Evolutionary conservation across 2,888 invertebrate genomes (phyloP).

Genomic region (Mesorhabditis spiculigera): DNA sequence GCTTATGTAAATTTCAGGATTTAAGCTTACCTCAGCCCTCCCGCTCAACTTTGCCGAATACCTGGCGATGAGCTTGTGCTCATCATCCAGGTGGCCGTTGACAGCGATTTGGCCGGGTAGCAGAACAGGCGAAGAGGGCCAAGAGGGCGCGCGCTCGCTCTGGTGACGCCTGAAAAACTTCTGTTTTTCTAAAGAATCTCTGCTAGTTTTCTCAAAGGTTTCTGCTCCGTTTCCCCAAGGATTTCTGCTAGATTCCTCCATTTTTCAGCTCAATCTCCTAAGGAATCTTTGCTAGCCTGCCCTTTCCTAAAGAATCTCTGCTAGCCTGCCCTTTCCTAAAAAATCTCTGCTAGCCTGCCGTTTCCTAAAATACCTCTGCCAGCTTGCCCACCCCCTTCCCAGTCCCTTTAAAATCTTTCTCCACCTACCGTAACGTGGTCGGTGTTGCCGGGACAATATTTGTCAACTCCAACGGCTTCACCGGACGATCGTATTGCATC

Average conservation of each 20-base stretch:
- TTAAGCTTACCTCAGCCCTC: slow-evolving; percentile 47
- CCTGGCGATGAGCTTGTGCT: slow-evolving; percentile 80
- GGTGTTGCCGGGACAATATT: slow-evolving; percentile 82
- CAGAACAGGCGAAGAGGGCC: slow-evolving; percentile 33
- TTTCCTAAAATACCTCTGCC: too few relatives aligned
- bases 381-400: too few relatives aligned
- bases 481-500: slow-evolving; percentile 66
- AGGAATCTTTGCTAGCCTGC: too few relatives aligned
- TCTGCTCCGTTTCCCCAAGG: too few relatives aligned
- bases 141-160: slow-evolving; percentile 16
- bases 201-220: too few relatives aligned
- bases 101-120: slow-evolving; percentile 53
- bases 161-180: slow-evolving; percentile 29
- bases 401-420: slow-evolving; percentile 20
- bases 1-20: background rate
- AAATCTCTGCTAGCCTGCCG: too few relatives aligned
- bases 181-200: too few relatives aligned
- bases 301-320: too few relatives aligned
- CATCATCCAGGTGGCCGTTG: slow-evolving; percentile 51
- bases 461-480: slow-evolving; percentile 86
- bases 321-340: too few relatives aligned
- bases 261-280: too few relatives aligned
- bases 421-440: slow-evolving; percentile 34
- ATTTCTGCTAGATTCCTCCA: too few relatives aligned
- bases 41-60: slow-evolving; percentile 93